A percentile compares a stretch with the other conserved stretches of the same genome.
phyloP scores from a whole-genome alignment of 92 coral and sea anemone genomes.

The Palythoa heliodiscus region DNA sequence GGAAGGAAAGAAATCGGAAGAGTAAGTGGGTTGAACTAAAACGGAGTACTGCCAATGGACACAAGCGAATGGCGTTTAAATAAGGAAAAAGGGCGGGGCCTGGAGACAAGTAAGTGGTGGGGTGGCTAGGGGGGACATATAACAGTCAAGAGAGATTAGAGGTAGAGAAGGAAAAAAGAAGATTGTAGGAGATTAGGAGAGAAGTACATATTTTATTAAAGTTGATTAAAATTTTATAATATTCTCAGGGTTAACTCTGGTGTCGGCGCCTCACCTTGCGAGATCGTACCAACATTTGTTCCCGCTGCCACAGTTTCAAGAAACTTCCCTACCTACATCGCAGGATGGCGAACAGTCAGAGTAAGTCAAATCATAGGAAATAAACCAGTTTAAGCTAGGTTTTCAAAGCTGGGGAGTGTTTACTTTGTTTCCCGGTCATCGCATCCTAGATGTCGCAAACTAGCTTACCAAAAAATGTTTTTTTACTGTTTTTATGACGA shows the following conservation, averaged over 20 bases:
- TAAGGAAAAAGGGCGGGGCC: no score
- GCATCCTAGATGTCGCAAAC: no score
- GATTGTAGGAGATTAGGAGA: not conserved
- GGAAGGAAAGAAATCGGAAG: not conserved
- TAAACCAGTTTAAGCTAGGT: not conserved
- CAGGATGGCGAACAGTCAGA: constrained; percentile 49
- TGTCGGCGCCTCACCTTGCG: constrained; percentile 97
- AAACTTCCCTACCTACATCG: constrained; percentile 56
- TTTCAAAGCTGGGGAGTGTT: not conserved
- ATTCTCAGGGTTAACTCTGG: constrained; percentile 83
- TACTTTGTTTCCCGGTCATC: no score
- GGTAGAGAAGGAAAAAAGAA: not conserved
- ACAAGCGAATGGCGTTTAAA: no score
- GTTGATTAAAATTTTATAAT: not conserved
- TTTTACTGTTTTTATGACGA: no score
- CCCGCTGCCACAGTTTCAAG: constrained; percentile 88
- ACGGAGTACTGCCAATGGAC: not conserved
- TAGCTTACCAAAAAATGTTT: no score
- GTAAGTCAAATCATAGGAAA: constrained; percentile 50
- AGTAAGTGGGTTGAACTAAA: no score
- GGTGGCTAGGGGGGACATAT: no score
- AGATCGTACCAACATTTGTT: constrained; percentile 96
- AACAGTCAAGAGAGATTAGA: no score
- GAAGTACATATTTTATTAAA: not conserved
- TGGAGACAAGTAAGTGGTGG: no score